A percentile compares a stretch with the other conserved stretches of the same genome.
Evolutionary conservation across 2,888 invertebrate genomes (phyloP).

Genomic region (Belgica antarctica): DNA sequence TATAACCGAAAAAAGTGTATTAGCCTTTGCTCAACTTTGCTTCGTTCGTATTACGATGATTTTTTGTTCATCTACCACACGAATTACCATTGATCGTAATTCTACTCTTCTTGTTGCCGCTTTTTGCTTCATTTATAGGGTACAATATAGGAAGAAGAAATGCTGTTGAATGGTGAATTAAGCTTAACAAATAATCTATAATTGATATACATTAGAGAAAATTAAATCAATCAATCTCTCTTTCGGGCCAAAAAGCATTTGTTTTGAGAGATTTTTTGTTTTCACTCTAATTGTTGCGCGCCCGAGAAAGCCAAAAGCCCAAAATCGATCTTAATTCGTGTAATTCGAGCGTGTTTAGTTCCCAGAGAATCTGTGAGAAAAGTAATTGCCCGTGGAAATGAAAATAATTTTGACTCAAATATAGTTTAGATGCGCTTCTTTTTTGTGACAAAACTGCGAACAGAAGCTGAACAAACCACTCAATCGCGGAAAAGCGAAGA

Average conservation of each 20-base stretch:
- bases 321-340: slow-evolving; percentile 40
- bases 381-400: slow-evolving; percentile 34
- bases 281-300: slow-evolving; percentile 36
- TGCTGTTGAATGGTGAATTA: slow-evolving; percentile 38
- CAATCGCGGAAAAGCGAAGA: not conserved
- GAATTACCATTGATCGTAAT: slow-evolving; percentile 24
- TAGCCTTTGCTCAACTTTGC: not conserved
- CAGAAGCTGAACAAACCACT: slow-evolving; percentile 5
- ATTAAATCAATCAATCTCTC: slow-evolving; percentile 44
- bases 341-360: slow-evolving; percentile 28
- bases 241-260: slow-evolving; percentile 19
- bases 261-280: slow-evolving; percentile 33
- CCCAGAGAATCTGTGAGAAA: slow-evolving; percentile 39
- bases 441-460: not conserved
- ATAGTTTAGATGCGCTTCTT: too few species aligned
- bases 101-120: slow-evolving; percentile 1
- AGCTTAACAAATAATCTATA: slow-evolving; percentile 43
- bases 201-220: slow-evolving; percentile 44
- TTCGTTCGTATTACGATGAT: slow-evolving; percentile 28
- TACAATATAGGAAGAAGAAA: slow-evolving; percentile 23
- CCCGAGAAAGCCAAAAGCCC: not conserved
- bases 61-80: slow-evolving; percentile 1
- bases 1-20: slow-evolving; percentile 29
- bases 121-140: slow-evolving; percentile 40
- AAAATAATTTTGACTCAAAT: not conserved